These are phyloP conservation scores for Thalassaphorura encarpata DNA, from an alignment of 1,140 invertebrate genomes.

Conservation along the genomic window DNA sequence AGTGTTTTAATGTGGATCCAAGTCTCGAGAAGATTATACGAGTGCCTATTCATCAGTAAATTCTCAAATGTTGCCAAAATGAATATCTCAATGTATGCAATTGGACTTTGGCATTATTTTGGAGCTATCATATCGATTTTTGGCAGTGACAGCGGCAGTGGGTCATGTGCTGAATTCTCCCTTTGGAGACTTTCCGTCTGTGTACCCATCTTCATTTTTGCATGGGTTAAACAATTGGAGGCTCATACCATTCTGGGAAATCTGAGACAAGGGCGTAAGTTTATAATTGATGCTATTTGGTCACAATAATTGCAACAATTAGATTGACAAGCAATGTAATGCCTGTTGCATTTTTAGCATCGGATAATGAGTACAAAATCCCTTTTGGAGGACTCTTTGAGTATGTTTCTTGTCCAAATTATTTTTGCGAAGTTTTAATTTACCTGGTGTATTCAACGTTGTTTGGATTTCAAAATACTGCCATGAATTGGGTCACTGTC, in stretches of 20 bases:
- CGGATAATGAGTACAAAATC: background rate
- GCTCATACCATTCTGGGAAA: background rate
- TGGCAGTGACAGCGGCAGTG: background rate
- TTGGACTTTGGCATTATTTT: conserved; percentile 6
- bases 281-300: too few relatives aligned
- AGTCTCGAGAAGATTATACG: background rate
- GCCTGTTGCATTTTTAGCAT: background rate
- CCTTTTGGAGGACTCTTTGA: background rate
- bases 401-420: conserved; percentile 4
- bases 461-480: background rate
- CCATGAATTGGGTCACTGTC: background rate
- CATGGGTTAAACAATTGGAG: background rate
- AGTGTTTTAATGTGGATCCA: background rate
- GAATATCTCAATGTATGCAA: background rate
- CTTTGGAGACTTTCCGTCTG: background rate
- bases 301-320: too few relatives aligned
- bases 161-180: background rate
- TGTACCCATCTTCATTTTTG: background rate
- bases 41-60: conserved; percentile 1
- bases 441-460: background rate
- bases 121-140: background rate
- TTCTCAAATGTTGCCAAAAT: background rate
- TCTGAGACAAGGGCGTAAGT: background rate
- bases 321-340: too few relatives aligned
- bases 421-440: background rate